phyloP scores from a whole-genome alignment of 2,888 invertebrate genomes.

The Bedellia somnulentella region DNA sequence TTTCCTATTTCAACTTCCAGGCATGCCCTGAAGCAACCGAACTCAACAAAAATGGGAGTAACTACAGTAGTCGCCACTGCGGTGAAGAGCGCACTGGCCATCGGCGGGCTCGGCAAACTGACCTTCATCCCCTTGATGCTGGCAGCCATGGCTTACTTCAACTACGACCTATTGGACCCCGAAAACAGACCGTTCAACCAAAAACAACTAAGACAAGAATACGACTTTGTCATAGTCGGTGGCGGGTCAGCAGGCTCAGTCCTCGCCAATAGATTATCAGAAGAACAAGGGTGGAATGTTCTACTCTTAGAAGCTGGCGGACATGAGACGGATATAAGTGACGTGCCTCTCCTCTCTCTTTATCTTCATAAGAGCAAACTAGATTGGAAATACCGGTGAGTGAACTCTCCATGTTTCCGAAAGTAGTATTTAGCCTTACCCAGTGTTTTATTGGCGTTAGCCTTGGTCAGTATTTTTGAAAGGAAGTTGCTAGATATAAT shows the following conservation, averaged over 20 bases:
- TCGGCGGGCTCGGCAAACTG: slow-evolving; percentile 73
- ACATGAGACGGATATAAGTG: slow-evolving; percentile 83
- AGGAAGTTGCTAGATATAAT: no score
- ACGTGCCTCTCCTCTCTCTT: slow-evolving; percentile 82
- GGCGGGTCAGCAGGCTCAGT: slow-evolving; percentile 86
- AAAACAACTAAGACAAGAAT: slow-evolving; percentile 65
- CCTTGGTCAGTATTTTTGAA: no score
- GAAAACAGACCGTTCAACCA: slow-evolving; percentile 78
- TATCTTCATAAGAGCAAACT: slow-evolving; percentile 87
- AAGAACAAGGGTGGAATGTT: slow-evolving; percentile 77
- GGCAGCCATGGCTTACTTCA: slow-evolving; percentile 77
- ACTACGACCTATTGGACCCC: slow-evolving; percentile 83
- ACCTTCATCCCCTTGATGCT: slow-evolving; percentile 75
- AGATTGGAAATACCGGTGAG: slow-evolving; percentile 86
- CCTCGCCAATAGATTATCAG: slow-evolving; percentile 77
- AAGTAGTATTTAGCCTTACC: no score
- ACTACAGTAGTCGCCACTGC: slow-evolving; percentile 62
- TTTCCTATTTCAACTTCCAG: slow-evolving; percentile 16
- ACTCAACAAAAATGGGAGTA: slow-evolving; percentile 26
- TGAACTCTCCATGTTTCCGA: no score
- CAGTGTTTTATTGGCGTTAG: no score
- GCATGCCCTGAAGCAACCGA: slow-evolving; percentile 16
- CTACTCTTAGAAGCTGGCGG: slow-evolving; percentile 84
- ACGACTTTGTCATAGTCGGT: slow-evolving; percentile 83
- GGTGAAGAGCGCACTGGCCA: slow-evolving; percentile 69